These are phyloP conservation scores for Aphelinus atriplicis DNA, from an alignment of 1,140 invertebrate genomes.

Conservation along the genomic window DNA sequence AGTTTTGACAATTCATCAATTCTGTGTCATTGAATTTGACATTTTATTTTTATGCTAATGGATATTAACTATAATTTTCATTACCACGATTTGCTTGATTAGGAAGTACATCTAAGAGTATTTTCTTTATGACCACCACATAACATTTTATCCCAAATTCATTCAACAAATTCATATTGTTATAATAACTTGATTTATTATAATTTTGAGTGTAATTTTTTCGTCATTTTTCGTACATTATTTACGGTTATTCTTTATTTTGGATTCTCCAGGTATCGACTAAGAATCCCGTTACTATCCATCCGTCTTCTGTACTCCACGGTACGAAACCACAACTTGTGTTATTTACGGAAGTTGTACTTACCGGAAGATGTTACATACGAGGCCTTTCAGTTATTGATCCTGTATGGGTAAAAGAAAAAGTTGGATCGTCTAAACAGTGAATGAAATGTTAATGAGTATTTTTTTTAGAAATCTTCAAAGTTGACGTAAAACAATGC, in stretches of 20 bases:
- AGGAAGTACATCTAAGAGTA: too few species aligned
- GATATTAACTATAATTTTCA: too few species aligned
- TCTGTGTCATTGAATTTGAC: too few species aligned
- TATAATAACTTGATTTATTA: too few species aligned
- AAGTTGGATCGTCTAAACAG: constrained; percentile 39
- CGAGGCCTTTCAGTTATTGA: constrained; percentile 78
- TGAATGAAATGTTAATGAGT: not conserved
- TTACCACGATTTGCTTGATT: too few species aligned
- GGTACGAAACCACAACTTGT: constrained; percentile 79
- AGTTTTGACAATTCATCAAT: too few species aligned
- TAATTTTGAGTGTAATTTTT: too few species aligned
- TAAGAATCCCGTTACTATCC: constrained; percentile 78
- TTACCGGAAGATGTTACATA: constrained; percentile 86
- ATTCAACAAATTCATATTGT: too few species aligned
- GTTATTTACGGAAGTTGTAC: constrained; percentile 90
- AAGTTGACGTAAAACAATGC: not conserved
- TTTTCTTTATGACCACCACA: too few species aligned
- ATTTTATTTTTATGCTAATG: too few species aligned
- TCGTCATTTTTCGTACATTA: too few species aligned
- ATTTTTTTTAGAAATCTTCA: not conserved
- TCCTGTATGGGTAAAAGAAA: constrained; percentile 74
- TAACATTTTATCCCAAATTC: too few species aligned
- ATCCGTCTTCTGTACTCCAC: constrained; percentile 85
- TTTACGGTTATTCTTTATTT: not conserved
- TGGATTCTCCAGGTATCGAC: constrained; percentile 68